Evolutionary conservation across 1,140 invertebrate genomes (phyloP), one percentile per base, ranked within the genome.

Genomic region (Brachionus manjavacas): DNA sequence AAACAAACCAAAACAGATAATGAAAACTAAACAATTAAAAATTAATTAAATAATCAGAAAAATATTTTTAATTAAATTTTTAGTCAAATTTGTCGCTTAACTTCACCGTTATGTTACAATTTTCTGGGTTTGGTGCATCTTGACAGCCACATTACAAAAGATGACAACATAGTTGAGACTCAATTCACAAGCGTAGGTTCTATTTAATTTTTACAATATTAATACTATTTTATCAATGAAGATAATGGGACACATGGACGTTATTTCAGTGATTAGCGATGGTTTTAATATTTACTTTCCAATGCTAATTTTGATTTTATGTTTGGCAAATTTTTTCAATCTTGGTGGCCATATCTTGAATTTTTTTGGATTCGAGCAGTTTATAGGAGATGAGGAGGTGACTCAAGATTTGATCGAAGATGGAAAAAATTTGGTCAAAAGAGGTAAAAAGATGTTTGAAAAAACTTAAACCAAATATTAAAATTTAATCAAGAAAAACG

Each of bases 241-340:
- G 94, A 94, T 99, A 85, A 99, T 99, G 97, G 97, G 97, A 23
- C 97, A 99, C 88, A 96, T 99, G 96, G 96, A 99, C 91, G 95
- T 99, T 0, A 93, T 99, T 80, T 93, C 95, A 9, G 95, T 99
- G 80, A 95, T 99, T 85, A 95, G 96, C 2, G 94, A 98, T 90
- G 97, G 97, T 23, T 99, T 99, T 90, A 99, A 99, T 90, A 94
- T 99, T 52, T 99, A 99, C 88, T 98, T 99, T 89, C 98, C 98
- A 0, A 98, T 99, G 92, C 92, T 94, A 70, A 97, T 99, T 88
- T 91, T 99, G 49, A 91, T 95, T 80, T 93, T 99, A 86, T 98
- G 96, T 88, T 88, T 96, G 83, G 94, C 95, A 79, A 99, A 96
- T 0, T 98, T 97, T 91, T 96, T 98, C 88, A 95, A 94, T 87